Evolutionary conservation across 2,113 vertebrate genomes (phyloP), one percentile per base, ranked within the genome.

Genomic region (Corythornis vintsioides): DNA sequence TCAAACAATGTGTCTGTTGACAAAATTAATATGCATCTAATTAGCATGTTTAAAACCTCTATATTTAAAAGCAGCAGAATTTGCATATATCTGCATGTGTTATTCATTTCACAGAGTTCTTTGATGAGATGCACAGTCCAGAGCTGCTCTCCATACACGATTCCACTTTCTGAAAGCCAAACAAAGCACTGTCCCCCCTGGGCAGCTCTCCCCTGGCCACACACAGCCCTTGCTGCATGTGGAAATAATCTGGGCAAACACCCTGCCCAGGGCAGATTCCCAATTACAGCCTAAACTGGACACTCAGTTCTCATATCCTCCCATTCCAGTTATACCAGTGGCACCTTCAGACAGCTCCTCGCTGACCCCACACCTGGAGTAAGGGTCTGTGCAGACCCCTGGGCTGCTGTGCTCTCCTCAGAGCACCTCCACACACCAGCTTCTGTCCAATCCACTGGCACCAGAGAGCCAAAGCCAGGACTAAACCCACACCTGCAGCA

Each of bases 21-120:
- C 85, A 77, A 80, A 76, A 94, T 92, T 92, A 96, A 89, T 85
- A 91, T 29, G 94, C 95, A 93, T 91, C 82, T 95, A 77, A 95
- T 96, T 94, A 95, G 79, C 94, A 93, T 80, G 85, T 91, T 96
- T 89, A 19, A 95, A 93, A 13, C 48, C 48, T n/a, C 87, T 89
- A 83, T 85, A 86, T 94, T 95, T 95, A 94, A 96, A 94, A 50
- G 64, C 35, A 55, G 61, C 0, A 2, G 15, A 43, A 92, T 96
- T 93, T 93, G 89, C 96, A 96, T 96, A 24, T 4, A 94, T 95
- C 95, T 95, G 75, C 95, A 94, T 91, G 71, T 4, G 52, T 74
- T 94, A 81, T 72, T 92, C 64, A 73, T 86, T 93, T 83, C 84
- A 60, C 57, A 16, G 71, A 57, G 78, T 48, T 48, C 78, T 96